Percentiles rank a stretch among this genome's conserved stretches.
phyloP scores from a whole-genome alignment of 1,140 invertebrate species.

The Tetramorium parvispinum region DNA sequence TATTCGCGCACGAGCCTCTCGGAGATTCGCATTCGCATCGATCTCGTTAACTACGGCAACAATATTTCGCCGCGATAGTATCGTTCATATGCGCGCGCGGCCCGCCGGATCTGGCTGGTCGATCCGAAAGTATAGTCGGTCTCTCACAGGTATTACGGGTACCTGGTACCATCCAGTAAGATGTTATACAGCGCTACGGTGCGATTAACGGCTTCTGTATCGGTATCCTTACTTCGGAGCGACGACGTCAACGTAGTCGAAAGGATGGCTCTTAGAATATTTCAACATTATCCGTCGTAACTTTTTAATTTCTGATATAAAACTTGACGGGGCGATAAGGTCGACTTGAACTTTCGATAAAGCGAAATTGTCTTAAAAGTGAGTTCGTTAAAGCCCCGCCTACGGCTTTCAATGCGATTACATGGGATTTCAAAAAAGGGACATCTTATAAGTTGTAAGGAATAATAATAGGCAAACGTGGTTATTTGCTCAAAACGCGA shows the following conservation, averaged over 20 bases:
- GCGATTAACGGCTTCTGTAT: neutral
- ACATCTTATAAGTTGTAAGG: neutral
- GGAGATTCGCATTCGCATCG: constrained; percentile 43
- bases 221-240: neutral
- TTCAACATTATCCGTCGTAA: constrained; percentile 25
- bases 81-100: constrained; percentile 47
- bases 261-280: neutral
- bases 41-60: constrained; percentile 58
- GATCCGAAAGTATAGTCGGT: constrained; percentile 47
- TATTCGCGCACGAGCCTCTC: constrained; percentile 18
- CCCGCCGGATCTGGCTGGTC: constrained; percentile 37
- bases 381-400: neutral
- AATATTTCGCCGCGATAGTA: constrained; percentile 59
- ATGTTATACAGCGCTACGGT: neutral
- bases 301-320: constrained; percentile 14
- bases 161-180: neutral
- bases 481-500: neutral
- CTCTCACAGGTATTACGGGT: neutral
- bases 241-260: neutral
- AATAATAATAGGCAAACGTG: neutral
- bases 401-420: neutral
- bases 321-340: neutral
- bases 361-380: constrained; percentile 11
- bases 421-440: neutral
- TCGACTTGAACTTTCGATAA: constrained; percentile 17